These are phyloP conservation scores for Todiramphus chloris DNA, from an alignment of 2,113 vertebrate species.

Conservation along the genomic window DNA sequence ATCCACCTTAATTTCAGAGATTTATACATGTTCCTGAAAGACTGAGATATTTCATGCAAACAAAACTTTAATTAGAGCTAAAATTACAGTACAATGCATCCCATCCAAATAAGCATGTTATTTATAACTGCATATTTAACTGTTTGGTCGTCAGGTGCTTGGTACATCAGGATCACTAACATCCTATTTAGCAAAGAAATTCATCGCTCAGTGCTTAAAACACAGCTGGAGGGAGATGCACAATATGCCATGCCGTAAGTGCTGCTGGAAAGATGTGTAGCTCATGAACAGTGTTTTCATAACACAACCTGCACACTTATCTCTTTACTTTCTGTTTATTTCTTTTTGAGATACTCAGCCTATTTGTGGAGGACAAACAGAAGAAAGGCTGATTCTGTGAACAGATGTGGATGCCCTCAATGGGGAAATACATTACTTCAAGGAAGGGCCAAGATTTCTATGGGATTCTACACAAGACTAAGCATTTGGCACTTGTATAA, in stretches of 20 bases:
- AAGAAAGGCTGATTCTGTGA: neutral
- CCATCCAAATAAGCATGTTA: neutral
- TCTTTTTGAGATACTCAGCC: neutral
- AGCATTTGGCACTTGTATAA: neutral
- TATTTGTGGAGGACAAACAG: neutral
- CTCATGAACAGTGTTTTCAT: neutral
- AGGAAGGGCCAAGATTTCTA: neutral
- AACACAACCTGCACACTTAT: neutral
- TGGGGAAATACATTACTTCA: neutral
- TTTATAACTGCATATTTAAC: constrained; percentile 18
- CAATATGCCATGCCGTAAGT: neutral
- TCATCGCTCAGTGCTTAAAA: neutral
- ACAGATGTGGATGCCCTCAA: neutral
- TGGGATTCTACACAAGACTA: neutral
- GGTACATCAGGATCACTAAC: neutral
- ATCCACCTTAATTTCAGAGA: neutral
- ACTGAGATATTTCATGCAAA: constrained; percentile 21
- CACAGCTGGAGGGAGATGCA: neutral
- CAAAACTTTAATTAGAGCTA: constrained; percentile 47
- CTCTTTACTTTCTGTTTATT: neutral
- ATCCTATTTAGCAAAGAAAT: neutral
- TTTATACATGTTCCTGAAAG: constrained; percentile 48
- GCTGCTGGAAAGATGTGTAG: neutral
- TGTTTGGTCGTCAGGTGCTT: neutral
- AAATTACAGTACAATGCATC: constrained; percentile 5